These are phyloP conservation scores for Crax fasciolata DNA, from an alignment of 2,797 vertebrate species.

Conservation along the genomic window DNA sequence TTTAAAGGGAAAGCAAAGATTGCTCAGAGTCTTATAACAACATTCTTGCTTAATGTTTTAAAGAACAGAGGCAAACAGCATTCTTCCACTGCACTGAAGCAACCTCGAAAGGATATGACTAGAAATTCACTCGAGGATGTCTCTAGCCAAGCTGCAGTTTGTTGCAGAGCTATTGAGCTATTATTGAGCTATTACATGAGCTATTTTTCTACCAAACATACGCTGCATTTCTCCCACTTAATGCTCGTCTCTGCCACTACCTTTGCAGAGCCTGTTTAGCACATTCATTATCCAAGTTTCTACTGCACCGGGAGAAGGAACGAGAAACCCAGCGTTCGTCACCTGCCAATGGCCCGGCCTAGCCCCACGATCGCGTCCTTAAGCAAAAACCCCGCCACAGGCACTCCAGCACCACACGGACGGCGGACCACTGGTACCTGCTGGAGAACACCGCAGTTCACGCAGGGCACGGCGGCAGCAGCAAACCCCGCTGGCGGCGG, in stretches of 20 bases:
- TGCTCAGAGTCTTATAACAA: accelerated
- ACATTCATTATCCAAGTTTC: accelerated
- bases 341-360: neutral
- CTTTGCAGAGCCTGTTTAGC: accelerated
- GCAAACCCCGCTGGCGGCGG: conserved; percentile 84
- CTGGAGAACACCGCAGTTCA: conserved; percentile 88
- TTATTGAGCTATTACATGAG: too few relatives aligned
- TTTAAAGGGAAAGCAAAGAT: accelerated
- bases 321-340: neutral
- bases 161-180: too few relatives aligned
- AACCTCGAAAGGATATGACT: neutral
- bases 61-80: accelerated
- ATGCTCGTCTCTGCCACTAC: accelerated
- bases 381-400: neutral
- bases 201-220: accelerated
- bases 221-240: accelerated
- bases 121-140: accelerated
- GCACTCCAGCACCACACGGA: neutral
- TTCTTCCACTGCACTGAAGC: accelerated
- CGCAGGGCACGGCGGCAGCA: conserved; percentile 85
- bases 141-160: neutral
- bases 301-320: neutral
- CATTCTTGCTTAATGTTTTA: accelerated
- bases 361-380: accelerated
- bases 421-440: conserved; percentile 59